These are phyloP conservation scores for Lycorma delicatula DNA, from an alignment of 1,140 invertebrate genomes.

Conservation along the genomic window DNA sequence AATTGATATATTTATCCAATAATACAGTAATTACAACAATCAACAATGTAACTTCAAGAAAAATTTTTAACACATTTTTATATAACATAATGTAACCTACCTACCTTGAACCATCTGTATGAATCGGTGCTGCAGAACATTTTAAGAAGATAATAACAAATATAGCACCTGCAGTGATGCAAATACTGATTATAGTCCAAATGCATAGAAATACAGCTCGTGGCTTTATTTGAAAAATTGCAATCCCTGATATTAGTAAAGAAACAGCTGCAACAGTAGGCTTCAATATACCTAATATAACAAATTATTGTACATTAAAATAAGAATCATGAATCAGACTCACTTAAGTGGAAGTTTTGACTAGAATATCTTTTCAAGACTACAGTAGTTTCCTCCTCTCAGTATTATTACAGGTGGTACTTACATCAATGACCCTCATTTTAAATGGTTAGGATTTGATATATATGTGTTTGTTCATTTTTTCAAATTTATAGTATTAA, in stretches of 20 bases:
- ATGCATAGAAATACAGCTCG: background rate
- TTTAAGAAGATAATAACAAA: background rate
- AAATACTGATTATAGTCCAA: background rate
- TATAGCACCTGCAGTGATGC: background rate
- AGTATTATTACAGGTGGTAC: too few species aligned
- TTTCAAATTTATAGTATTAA: too few species aligned
- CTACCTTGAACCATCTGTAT: background rate
- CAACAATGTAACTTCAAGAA: background rate
- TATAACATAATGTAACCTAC: background rate
- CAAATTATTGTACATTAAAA: too few species aligned
- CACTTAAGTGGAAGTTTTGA: too few species aligned
- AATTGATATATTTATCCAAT: too few species aligned
- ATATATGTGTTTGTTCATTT: too few species aligned
- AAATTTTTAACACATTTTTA: background rate
- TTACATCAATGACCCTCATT: too few species aligned
- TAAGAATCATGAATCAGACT: too few species aligned
- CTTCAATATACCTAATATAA: background rate
- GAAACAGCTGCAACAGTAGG: background rate
- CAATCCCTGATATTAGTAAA: background rate
- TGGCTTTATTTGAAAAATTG: background rate
- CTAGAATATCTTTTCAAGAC: too few species aligned
- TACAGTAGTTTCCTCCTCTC: too few species aligned
- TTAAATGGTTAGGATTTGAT: too few species aligned
- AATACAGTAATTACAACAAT: background rate
- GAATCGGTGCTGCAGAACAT: background rate